These are phyloP conservation scores for Crenichthys baileyi DNA, from an alignment of 2,797 vertebrate genomes.

Conservation along the genomic window DNA sequence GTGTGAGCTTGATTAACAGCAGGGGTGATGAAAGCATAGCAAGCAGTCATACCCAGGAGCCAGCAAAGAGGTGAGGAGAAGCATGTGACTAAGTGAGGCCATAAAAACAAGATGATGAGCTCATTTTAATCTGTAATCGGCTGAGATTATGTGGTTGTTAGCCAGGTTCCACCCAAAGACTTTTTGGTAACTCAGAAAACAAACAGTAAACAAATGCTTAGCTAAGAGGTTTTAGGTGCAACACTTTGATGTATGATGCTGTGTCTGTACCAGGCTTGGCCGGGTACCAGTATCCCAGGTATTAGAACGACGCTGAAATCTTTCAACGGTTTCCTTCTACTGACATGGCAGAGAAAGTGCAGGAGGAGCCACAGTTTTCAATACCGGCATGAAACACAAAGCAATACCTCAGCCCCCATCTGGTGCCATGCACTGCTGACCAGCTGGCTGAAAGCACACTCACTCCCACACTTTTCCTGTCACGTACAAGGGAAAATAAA, in stretches of 20 bases:
- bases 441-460: too few relatives aligned
- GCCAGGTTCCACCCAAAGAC: background rate
- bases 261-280: background rate
- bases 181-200: background rate
- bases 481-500: too few relatives aligned
- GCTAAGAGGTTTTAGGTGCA: background rate
- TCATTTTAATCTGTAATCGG: slow-evolving; percentile 38
- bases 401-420: too few relatives aligned
- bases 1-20: slow-evolving; percentile 54
- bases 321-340: too few relatives aligned
- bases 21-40: slow-evolving; percentile 56
- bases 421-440: too few relatives aligned
- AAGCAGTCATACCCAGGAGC: slow-evolving; percentile 56
- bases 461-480: too few relatives aligned
- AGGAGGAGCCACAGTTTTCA: too few relatives aligned
- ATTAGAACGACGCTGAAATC: background rate
- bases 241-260: background rate
- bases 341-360: too few relatives aligned
- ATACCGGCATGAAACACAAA: too few relatives aligned
- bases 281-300: background rate
- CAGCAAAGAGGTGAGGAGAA: slow-evolving; percentile 38
- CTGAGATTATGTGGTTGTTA: slow-evolving; percentile 6
- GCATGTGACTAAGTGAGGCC: slow-evolving; percentile 24
- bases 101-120: slow-evolving; percentile 4
- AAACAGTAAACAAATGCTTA: background rate